phyloP scores from a whole-genome alignment of 2,113 vertebrate species.

The Dipodomys stephensi region DNA sequence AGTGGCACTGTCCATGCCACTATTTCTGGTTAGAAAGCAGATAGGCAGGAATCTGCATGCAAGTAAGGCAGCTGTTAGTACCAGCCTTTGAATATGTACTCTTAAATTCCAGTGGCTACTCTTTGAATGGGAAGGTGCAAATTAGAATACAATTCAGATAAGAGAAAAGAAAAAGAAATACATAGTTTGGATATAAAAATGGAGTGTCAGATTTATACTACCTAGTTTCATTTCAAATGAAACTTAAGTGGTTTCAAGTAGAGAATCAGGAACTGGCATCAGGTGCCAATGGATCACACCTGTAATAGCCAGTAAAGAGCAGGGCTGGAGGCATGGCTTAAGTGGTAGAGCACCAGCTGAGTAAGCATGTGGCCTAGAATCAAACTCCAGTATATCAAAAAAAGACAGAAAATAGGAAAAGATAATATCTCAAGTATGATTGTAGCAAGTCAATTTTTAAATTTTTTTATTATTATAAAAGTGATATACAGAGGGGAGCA shows the following conservation, averaged over 20 bases:
- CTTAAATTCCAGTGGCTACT: neutral
- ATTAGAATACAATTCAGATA: neutral
- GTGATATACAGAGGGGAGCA: neutral
- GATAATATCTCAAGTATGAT: too few species aligned
- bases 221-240: slow-evolving; percentile 11
- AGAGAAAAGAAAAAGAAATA: neutral
- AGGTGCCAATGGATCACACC: too few species aligned
- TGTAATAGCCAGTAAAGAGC: too few species aligned
- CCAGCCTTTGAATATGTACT: neutral
- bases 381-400: too few species aligned
- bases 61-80: neutral
- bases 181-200: slow-evolving; percentile 43
- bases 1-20: neutral
- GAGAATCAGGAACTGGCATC: slow-evolving; percentile 14
- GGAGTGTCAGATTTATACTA: slow-evolving; percentile 38
- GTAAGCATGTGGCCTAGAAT: too few species aligned
- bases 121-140: neutral
- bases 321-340: too few species aligned
- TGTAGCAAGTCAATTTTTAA: too few species aligned
- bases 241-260: slow-evolving; percentile 52
- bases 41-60: neutral
- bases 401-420: too few species aligned
- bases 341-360: too few species aligned
- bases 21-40: slow-evolving; percentile 22
- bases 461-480: too few species aligned